These are phyloP conservation scores for Vandiemenella viatica DNA, from an alignment of 2,888 invertebrate genomes.

Conservation along the genomic window DNA sequence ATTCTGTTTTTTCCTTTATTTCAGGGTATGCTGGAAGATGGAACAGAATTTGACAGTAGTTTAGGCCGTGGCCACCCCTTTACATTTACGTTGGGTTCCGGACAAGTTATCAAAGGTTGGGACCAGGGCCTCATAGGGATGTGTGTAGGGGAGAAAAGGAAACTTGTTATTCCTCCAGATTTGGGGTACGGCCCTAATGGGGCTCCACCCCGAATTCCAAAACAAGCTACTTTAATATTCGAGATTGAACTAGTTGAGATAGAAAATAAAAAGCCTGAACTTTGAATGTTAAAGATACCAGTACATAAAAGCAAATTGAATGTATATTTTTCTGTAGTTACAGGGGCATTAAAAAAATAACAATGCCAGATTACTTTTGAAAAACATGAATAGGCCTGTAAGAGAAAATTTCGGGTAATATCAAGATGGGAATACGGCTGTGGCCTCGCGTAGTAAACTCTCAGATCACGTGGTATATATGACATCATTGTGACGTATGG, in stretches of 20 bases:
- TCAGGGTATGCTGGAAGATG: constrained; percentile 69
- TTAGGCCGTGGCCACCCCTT: constrained; percentile 56
- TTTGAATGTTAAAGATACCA: too few relatives aligned
- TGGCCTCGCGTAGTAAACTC: too few relatives aligned
- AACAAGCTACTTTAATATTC: constrained; percentile 61
- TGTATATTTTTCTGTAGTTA: too few relatives aligned
- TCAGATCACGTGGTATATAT: too few relatives aligned
- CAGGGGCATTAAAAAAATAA: too few relatives aligned
- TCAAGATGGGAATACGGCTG: too few relatives aligned
- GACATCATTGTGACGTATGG: too few relatives aligned
- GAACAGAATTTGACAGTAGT: constrained; percentile 75
- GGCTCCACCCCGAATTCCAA: constrained; percentile 70
- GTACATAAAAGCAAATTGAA: too few relatives aligned
- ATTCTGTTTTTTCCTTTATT: too few relatives aligned
- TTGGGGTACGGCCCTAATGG: constrained; percentile 71
- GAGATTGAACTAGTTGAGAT: constrained; percentile 67
- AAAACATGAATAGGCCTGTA: too few relatives aligned
- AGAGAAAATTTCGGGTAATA: too few relatives aligned
- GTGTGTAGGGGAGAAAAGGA: constrained; percentile 78
- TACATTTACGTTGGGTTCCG: constrained; percentile 64
- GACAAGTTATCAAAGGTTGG: constrained; percentile 84
- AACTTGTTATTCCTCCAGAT: constrained; percentile 71
- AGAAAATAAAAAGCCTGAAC: constrained; percentile 45
- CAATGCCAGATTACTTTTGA: too few relatives aligned
- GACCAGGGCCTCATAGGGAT: constrained; percentile 72